Percentiles rank a stretch among this genome's conserved stretches.
Evolutionary conservation across 2,113 vertebrate genomes (phyloP).

Genomic region (Triplophysa dalaica): DNA sequence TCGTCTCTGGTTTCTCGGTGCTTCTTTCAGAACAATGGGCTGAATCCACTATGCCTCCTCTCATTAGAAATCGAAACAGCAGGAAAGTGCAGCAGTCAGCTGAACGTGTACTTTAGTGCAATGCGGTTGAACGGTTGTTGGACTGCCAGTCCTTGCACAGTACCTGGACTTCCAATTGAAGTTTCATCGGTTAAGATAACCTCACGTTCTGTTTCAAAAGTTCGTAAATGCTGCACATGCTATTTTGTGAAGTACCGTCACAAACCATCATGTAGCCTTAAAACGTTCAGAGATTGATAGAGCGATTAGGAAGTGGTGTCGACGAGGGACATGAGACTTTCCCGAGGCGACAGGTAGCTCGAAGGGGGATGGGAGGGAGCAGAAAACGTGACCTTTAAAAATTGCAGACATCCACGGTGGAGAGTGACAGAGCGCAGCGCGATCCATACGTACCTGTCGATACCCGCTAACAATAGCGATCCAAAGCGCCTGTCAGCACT

Average conservation of each 20-base stretch:
- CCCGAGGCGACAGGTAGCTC: constrained; percentile 31
- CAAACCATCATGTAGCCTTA: too few relatives aligned
- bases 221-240: too few relatives aligned
- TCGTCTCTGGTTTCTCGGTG: constrained; percentile 1
- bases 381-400: constrained; percentile 84
- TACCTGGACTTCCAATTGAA: too few relatives aligned
- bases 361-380: constrained; percentile 29
- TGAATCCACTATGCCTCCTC: constrained; percentile 36
- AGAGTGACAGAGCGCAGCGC: constrained; percentile 76
- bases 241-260: too few relatives aligned
- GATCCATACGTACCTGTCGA: constrained; percentile 85
- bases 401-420: constrained; percentile 76
- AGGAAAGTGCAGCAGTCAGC: constrained; percentile 39
- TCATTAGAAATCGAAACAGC: constrained; percentile 41
- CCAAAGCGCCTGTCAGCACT: constrained; percentile 82
- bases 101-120: constrained; percentile 34
- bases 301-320: not conserved
- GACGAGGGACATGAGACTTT: constrained; percentile 8
- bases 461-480: constrained; percentile 80
- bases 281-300: too few relatives aligned
- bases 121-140: not conserved
- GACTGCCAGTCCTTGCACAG: not conserved
- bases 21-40: constrained; percentile 39
- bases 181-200: not conserved
- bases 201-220: not conserved